Evolutionary conservation across 2,113 vertebrate species (phyloP).

Genomic region (Terrapene triunguis): DNA sequence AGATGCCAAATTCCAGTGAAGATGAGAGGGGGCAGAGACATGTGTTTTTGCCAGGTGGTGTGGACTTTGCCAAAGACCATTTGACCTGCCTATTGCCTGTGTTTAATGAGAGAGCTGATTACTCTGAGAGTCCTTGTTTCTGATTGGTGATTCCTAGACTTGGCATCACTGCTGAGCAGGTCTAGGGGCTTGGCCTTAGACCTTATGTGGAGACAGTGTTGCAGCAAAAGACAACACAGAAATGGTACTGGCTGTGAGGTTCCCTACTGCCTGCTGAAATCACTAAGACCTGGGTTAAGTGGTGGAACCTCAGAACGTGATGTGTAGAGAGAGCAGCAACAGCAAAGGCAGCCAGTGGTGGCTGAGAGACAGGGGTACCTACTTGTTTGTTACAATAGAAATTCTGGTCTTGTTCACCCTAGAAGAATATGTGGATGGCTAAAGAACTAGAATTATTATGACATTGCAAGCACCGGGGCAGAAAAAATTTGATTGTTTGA

Average conservation of each 20-base stretch:
- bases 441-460: not conserved
- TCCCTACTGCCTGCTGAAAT: too few species aligned
- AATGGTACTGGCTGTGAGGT: too few species aligned
- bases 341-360: too few species aligned
- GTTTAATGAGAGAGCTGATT: not conserved
- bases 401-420: not conserved
- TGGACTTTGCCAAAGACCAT: not conserved
- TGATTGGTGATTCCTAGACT: too few species aligned
- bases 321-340: too few species aligned
- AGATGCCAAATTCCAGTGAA: not conserved
- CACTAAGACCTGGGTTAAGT: too few species aligned
- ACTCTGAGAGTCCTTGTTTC: not conserved
- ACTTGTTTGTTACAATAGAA: not conserved
- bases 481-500: not conserved
- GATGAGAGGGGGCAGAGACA: not conserved
- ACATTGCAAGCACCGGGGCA: not conserved
- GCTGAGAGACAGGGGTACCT: not conserved
- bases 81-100: not conserved
- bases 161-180: not conserved
- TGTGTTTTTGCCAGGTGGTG: not conserved
- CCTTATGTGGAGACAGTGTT: not conserved
- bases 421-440: not conserved
- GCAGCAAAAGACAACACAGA: too few species aligned
- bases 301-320: too few species aligned
- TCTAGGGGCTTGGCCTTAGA: not conserved